These are phyloP conservation scores for Leptinotarsa haldemani DNA, from an alignment of 2,888 invertebrate species.

Conservation along the genomic window DNA sequence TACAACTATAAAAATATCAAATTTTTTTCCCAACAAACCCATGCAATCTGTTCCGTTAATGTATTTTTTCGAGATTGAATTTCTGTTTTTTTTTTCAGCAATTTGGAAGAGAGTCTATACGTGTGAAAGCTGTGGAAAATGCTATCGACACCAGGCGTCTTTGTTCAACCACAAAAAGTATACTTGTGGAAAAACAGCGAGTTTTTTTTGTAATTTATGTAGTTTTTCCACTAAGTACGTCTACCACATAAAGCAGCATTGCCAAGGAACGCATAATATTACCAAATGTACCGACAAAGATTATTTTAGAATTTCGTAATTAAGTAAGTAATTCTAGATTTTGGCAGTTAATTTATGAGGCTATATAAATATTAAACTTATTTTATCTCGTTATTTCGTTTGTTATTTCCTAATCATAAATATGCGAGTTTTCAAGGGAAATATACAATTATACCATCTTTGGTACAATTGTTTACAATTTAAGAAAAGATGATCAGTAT, in stretches of 20 bases:
- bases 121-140: constrained; percentile 40
- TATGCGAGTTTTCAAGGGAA: not conserved
- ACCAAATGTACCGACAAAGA: constrained; percentile 21
- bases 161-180: constrained; percentile 48
- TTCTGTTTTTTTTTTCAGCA: constrained; percentile 1
- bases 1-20: no score
- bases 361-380: not conserved
- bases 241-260: constrained; percentile 45
- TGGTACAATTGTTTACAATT: not conserved
- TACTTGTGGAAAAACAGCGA: constrained; percentile 71
- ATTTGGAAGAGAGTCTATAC: constrained; percentile 2
- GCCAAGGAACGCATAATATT: constrained; percentile 29
- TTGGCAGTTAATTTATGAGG: not conserved
- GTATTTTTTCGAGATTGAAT: not conserved
- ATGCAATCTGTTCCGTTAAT: not conserved
- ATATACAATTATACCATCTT: not conserved
- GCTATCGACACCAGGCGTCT: constrained; percentile 37
- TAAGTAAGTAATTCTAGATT: not conserved
- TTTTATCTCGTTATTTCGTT: not conserved
- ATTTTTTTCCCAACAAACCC: no score
- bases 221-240: constrained; percentile 47
- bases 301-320: constrained; percentile 18
- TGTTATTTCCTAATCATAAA: not conserved
- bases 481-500: no score
- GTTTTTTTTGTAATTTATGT: constrained; percentile 80